These are phyloP conservation scores for Macroramphosus scolopax DNA, from an alignment of 2,797 vertebrate genomes.

Conservation along the genomic window DNA sequence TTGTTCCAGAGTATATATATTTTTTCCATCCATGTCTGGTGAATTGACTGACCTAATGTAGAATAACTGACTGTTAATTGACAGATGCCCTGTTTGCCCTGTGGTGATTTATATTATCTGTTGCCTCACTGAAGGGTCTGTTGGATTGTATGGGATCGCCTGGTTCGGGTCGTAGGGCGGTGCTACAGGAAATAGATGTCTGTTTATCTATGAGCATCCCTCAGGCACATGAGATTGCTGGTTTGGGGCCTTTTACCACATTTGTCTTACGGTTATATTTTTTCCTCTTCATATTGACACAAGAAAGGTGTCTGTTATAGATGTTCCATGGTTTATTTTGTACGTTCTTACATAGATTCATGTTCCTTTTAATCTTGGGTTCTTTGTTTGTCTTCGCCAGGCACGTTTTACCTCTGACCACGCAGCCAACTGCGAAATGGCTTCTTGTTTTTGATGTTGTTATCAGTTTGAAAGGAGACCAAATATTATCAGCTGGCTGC, in stretches of 20 bases:
- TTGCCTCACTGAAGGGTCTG: slow-evolving; percentile 47
- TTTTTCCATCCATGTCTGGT: slow-evolving; percentile 46
- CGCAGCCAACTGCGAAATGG: slow-evolving; percentile 28
- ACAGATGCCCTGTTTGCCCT: slow-evolving; percentile 37
- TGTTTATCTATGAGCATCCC: slow-evolving; percentile 59
- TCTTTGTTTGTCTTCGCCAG: slow-evolving; percentile 34
- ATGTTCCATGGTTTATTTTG: slow-evolving; percentile 26
- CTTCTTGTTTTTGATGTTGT: slow-evolving; percentile 28
- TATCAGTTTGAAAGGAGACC: slow-evolving; percentile 52
- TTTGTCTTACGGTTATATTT: slow-evolving; percentile 57
- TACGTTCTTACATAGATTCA: too few species aligned
- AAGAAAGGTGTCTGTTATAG: slow-evolving; percentile 21
- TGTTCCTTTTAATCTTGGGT: slow-evolving; percentile 12
- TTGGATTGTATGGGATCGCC: slow-evolving; percentile 33
- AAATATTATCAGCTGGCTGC: slow-evolving; percentile 48
- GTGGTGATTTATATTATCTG: slow-evolving; percentile 53
- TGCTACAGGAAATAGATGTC: slow-evolving; percentile 37
- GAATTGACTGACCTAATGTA: slow-evolving; percentile 38
- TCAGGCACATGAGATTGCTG: slow-evolving; percentile 65
- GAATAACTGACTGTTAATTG: slow-evolving; percentile 30
- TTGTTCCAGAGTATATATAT: slow-evolving; percentile 37
- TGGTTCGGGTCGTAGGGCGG: slow-evolving; percentile 33
- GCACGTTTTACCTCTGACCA: slow-evolving; percentile 41
- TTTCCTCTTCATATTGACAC: slow-evolving; percentile 27
- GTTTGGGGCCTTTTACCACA: slow-evolving; percentile 64